Evolutionary conservation across 2,888 invertebrate species (phyloP).

Genomic region (Trichogramma dendrolimi): DNA sequence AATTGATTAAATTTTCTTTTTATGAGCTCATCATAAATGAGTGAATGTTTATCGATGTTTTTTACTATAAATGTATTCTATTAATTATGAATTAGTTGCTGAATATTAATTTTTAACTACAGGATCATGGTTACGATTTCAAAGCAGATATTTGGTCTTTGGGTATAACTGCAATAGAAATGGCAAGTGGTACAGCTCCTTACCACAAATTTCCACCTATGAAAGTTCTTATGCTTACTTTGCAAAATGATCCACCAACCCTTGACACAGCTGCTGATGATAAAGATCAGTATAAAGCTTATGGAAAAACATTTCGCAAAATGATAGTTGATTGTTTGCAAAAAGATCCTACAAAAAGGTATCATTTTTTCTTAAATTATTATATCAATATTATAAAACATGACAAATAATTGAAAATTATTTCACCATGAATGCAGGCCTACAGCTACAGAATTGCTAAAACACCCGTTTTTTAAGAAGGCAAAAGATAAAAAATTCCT

Average conservation of each 20-base stretch:
- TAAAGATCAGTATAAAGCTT: conserved; percentile 96
- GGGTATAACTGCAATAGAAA: conserved; percentile 96
- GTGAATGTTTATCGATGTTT: too few relatives aligned
- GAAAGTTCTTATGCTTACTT: conserved; percentile 97
- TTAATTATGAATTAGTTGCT: too few relatives aligned
- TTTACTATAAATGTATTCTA: too few relatives aligned
- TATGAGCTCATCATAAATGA: too few relatives aligned
- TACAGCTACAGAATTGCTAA: conserved; percentile 89
- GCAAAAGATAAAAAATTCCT: conserved; percentile 90
- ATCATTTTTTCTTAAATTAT: conserved; percentile 6
- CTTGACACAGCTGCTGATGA: conserved; percentile 93
- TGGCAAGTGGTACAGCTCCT: conserved; percentile 97
- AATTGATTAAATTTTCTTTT: too few relatives aligned
- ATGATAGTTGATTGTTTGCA: conserved; percentile 95
- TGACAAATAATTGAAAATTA: conserved; percentile 3
- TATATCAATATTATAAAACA: neutral
- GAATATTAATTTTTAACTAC: conserved; percentile 31
- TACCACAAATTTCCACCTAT: conserved; percentile 99
- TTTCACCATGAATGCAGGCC: conserved; percentile 57
- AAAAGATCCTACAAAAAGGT: conserved; percentile 88
- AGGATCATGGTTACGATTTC: conserved; percentile 96
- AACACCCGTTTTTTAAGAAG: conserved; percentile 97
- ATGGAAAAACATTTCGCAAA: conserved; percentile 95
- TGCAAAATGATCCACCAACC: conserved; percentile 96
- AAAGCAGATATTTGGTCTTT: conserved; percentile 95